Percentiles rank a stretch among this genome's conserved stretches.
Evolutionary conservation across 2,113 vertebrate species (phyloP).

Genomic region (Paedocypris sp.): DNA sequence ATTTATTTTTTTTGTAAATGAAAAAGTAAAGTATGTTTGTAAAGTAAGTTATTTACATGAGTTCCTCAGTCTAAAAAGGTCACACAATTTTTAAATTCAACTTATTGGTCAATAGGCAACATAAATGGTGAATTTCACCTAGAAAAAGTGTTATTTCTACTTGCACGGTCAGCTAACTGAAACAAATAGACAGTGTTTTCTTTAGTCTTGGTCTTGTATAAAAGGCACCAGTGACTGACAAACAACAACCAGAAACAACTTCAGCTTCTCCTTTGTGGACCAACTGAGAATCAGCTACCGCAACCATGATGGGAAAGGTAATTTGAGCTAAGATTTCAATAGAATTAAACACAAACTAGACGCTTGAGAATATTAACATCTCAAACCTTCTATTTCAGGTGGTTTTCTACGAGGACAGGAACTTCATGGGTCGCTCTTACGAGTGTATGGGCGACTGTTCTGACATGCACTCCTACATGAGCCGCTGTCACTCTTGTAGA

Average conservation of each 20-base stretch:
- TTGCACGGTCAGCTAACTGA: constrained; percentile 15
- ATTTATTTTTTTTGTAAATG: too few relatives aligned
- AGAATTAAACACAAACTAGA: too few relatives aligned
- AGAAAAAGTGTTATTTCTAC: background rate
- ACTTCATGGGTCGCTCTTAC: too few relatives aligned
- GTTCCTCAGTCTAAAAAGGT: too few relatives aligned
- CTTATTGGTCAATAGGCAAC: background rate
- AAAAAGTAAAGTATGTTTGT: too few relatives aligned
- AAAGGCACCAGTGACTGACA: constrained; percentile 5
- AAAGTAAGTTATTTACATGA: too few relatives aligned
- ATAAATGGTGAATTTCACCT: background rate
- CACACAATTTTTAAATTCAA: too few relatives aligned
- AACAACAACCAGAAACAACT: background rate
- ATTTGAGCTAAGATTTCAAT: background rate
- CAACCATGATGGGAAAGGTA: background rate
- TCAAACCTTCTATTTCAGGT: constrained; percentile 39
- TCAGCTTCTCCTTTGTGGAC: background rate
- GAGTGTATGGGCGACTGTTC: too few relatives aligned
- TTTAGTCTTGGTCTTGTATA: constrained; percentile 26
- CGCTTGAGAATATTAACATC: background rate
- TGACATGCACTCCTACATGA: too few relatives aligned
- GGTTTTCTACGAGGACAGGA: too few relatives aligned
- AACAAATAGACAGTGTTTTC: background rate
- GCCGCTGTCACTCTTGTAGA: too few relatives aligned
- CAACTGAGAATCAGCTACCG: background rate